Evolutionary conservation across 2,797 vertebrate genomes (phyloP), one percentile per base, ranked within the genome.

Genomic region (Sitta carolinensis): DNA sequence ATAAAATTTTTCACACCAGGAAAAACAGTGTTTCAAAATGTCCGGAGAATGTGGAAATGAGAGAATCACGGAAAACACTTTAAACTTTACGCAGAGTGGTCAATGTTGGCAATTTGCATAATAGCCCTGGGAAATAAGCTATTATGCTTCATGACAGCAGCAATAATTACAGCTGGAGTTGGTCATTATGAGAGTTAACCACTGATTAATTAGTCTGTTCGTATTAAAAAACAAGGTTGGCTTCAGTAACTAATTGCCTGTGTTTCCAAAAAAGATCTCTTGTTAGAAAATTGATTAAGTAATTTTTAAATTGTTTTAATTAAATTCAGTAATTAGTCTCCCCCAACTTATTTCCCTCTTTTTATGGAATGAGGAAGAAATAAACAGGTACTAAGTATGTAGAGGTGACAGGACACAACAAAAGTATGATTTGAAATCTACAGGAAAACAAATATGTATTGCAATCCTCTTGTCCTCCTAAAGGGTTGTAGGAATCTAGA

Each of bases 141-240:
- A 83, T 51, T 73, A 74, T 58, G 75, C 47, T 84, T 79, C 51
- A 58, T 30, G 82, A 87, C 62, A 84, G 74, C 43, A 73, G 79
- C 63, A 70, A 85, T 91, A 90, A 85, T 83, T 89, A 83, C 74
- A 91, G 61, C 83, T 64, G 73, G 81, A 83, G 43, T 64, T 87
- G 84, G 87, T 84, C 86, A 96, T 94, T 95, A 79, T 3, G 51
- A 82, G 74, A 91, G 73, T 93, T 97, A 97, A 94, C 87, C 87
- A 61, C 91, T 89, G 92, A 97, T 96, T 96, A 96, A 97, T 97
- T 97, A 92, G 91, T 90, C 92, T 96, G 80, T 94, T 96, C 96
- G 80, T 94, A 93, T 92, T 90, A 87, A 95, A 94, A 97, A 90
- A 27, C 62, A 91, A 57, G 55, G 16, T 87, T 95, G 91, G 89